Conservation (phyloP, 2,113 vertebrate species). For the Turnix velox region DNA sequence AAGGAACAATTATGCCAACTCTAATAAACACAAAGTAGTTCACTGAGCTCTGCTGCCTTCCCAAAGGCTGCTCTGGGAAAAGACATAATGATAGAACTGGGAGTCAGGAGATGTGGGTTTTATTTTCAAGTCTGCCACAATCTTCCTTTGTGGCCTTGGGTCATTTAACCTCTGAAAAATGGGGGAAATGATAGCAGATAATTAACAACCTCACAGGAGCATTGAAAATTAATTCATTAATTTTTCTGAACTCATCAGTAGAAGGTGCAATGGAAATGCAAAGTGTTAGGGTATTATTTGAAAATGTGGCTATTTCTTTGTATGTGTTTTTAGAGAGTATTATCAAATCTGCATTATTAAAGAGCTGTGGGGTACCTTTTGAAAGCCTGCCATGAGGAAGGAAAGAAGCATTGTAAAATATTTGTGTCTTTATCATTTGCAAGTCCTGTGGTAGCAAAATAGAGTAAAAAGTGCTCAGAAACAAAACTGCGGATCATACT, state of each 20-base stretch:
- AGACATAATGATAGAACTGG: constrained; percentile 67
- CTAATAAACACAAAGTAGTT: constrained; percentile 65
- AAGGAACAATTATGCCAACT: constrained; percentile 48
- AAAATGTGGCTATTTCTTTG: background rate
- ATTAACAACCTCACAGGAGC: constrained; percentile 68
- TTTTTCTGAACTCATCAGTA: constrained; percentile 67
- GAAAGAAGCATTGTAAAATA: background rate
- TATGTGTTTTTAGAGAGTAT: background rate
- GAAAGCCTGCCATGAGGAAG: background rate
- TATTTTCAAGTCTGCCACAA: constrained; percentile 67
- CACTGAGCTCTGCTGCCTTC: constrained; percentile 55
- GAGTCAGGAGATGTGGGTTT: constrained; percentile 65
- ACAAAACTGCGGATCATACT: background rate
- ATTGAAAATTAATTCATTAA: constrained; percentile 68
- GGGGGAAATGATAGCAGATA: constrained; percentile 64
- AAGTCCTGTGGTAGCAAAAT: background rate
- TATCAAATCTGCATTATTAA: background rate
- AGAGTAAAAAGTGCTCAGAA: background rate
- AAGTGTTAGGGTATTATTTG: background rate
- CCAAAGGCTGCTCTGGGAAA: constrained; percentile 64
- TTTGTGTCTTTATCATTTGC: background rate
- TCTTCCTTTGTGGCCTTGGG: constrained; percentile 67
- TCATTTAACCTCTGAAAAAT: constrained; percentile 70
- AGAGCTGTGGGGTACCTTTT: background rate
- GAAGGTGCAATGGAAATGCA: constrained; percentile 57